Evolutionary conservation across 2,888 invertebrate genomes (phyloP).

Genomic region (Erannis defoliaria): DNA sequence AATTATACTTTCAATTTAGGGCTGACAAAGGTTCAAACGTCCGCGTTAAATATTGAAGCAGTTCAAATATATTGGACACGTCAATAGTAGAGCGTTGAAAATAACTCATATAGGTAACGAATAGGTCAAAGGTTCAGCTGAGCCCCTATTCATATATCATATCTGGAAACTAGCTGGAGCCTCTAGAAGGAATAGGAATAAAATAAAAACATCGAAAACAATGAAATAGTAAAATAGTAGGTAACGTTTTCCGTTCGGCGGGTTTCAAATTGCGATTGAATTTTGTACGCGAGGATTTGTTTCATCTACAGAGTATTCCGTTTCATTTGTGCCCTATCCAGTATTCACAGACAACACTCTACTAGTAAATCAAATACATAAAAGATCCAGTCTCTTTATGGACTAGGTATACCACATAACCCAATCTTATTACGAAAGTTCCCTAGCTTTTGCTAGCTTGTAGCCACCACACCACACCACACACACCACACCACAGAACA

Average conservation of each 20-base stretch:
- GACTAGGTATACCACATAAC: too few relatives aligned
- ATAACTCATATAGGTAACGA: slow-evolving; percentile 24
- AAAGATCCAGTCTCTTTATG: too few relatives aligned
- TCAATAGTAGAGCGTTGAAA: slow-evolving; percentile 26
- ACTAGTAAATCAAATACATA: too few relatives aligned
- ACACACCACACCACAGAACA: too few relatives aligned
- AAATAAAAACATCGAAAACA: background rate
- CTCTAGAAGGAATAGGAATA: background rate
- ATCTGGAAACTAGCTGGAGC: slow-evolving; percentile 7
- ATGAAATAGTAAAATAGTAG: background rate
- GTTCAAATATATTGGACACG: slow-evolving; percentile 10
- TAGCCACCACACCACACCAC: too few relatives aligned
- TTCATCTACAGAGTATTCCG: background rate
- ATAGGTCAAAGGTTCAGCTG: slow-evolving; percentile 26
- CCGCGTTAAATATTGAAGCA: slow-evolving; percentile 22
- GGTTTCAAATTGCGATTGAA: background rate
- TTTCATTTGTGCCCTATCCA: too few relatives aligned
- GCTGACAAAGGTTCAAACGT: background rate
- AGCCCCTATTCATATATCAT: slow-evolving; percentile 1
- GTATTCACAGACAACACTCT: too few relatives aligned
- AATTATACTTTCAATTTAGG: slow-evolving; percentile 8
- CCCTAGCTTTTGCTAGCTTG: too few relatives aligned
- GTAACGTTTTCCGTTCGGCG: background rate
- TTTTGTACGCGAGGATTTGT: background rate
- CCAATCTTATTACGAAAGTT: too few relatives aligned